These are phyloP conservation scores for Chaetodon auriga DNA, from an alignment of 2,113 vertebrate genomes.

Conservation along the genomic window DNA sequence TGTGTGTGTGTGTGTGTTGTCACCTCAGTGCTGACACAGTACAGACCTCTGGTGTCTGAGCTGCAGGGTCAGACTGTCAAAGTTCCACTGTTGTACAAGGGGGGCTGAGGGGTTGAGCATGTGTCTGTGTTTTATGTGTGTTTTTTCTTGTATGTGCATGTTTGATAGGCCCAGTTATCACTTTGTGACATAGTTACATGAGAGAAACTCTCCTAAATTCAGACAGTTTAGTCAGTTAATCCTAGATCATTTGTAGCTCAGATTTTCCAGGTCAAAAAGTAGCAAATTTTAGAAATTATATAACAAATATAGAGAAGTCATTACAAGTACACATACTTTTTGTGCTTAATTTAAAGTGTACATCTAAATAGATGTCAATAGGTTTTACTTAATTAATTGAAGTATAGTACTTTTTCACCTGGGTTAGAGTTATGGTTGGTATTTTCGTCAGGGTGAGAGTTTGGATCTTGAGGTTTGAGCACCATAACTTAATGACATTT, in stretches of 20 bases:
- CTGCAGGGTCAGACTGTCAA: slow-evolving; percentile 28
- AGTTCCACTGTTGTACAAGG: background rate
- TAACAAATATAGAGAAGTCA: too few relatives aligned
- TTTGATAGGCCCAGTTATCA: background rate
- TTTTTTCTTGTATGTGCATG: background rate
- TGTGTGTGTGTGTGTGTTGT: slow-evolving; percentile 19
- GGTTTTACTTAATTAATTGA: too few relatives aligned
- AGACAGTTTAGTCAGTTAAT: background rate
- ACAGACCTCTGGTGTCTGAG: slow-evolving; percentile 27
- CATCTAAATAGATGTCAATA: too few relatives aligned
- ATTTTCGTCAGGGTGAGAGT: background rate
- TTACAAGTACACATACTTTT: too few relatives aligned
- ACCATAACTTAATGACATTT: background rate
- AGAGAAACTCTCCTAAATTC: background rate
- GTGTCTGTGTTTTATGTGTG: background rate
- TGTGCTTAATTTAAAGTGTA: too few relatives aligned
- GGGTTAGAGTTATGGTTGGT: background rate
- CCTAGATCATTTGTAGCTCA: background rate
- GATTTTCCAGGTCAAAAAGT: too few relatives aligned
- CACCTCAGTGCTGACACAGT: slow-evolving; percentile 33
- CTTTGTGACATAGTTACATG: background rate
- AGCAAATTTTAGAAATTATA: too few relatives aligned
- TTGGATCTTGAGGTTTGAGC: background rate
- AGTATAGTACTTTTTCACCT: too few relatives aligned
- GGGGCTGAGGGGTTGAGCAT: background rate